These are phyloP conservation scores for Hippopotamus amphibius DNA, from an alignment of 2,113 vertebrate genomes.

Conservation along the genomic window DNA sequence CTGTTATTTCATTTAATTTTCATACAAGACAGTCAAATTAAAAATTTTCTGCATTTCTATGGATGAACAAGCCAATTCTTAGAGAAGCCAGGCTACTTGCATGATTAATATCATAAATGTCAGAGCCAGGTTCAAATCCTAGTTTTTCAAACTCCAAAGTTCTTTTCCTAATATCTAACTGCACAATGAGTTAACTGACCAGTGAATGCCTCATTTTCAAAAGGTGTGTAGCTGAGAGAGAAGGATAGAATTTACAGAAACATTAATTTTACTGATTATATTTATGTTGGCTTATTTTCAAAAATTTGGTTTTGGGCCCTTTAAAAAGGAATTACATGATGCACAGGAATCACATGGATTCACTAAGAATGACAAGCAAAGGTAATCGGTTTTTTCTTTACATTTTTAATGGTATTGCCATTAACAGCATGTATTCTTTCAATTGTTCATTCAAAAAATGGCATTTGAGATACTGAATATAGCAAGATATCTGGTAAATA, in stretches of 20 bases:
- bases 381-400: neutral
- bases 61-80: neutral
- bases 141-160: neutral
- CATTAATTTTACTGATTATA: neutral
- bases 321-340: neutral
- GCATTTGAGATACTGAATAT: neutral
- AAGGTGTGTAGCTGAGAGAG: neutral
- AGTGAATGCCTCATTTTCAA: neutral
- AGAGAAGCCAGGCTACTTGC: neutral
- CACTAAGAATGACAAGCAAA: neutral
- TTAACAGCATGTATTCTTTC: neutral
- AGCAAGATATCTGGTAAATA: neutral
- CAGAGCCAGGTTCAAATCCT: neutral
- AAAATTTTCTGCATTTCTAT: neutral
- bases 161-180: neutral
- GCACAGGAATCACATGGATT: neutral
- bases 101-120: neutral
- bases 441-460: constrained; percentile 3
- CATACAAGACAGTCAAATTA: neutral
- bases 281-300: neutral
- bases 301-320: neutral
- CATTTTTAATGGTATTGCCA: neutral
- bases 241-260: neutral
- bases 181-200: neutral
- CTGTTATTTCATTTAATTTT: constrained; percentile 19